phyloP scores from a whole-genome alignment of 1,140 invertebrate species.

The Drosophila tani region DNA sequence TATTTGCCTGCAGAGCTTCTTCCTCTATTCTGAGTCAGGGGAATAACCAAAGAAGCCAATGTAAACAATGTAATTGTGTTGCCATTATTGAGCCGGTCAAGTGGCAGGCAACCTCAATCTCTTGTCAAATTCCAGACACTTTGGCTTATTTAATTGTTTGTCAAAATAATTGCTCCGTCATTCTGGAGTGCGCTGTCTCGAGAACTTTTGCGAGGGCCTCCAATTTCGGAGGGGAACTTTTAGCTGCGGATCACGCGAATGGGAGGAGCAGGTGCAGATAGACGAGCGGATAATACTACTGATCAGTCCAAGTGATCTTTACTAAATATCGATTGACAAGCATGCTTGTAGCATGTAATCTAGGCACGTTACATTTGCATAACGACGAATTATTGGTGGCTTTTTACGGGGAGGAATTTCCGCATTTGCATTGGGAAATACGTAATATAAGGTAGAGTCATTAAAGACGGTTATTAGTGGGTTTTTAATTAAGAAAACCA shows the following conservation, averaged over 20 bases:
- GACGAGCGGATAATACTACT: background rate
- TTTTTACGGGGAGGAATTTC: constrained; percentile 19
- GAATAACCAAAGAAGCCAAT: constrained; percentile 15
- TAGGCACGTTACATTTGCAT: constrained; percentile 18
- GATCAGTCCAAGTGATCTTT: constrained; percentile 10
- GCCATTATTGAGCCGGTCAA: constrained; percentile 16
- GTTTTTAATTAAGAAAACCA: background rate
- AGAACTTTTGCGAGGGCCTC: constrained; percentile 20
- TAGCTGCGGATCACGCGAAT: constrained; percentile 25
- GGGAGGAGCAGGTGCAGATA: constrained; percentile 29
- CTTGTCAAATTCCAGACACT: constrained; percentile 46
- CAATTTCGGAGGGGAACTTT: constrained; percentile 40
- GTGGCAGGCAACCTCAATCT: constrained; percentile 27
- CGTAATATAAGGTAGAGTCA: constrained; percentile 1
- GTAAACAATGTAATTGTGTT: constrained; percentile 43
- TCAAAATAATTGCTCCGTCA: constrained; percentile 35
- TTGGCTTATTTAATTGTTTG: constrained; percentile 45
- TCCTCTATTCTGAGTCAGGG: constrained; percentile 19
- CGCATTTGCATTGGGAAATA: constrained; percentile 11
- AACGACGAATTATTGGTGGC: constrained; percentile 19
- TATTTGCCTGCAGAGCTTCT: constrained; percentile 25
- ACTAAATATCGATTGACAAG: constrained; percentile 35
- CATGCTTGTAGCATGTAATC: constrained; percentile 28
- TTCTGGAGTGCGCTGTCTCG: constrained; percentile 3
- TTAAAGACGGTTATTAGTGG: constrained; percentile 13